phyloP scores from a whole-genome alignment of 2,113 vertebrate genomes.

The Gnathonemus longibarbis region DNA sequence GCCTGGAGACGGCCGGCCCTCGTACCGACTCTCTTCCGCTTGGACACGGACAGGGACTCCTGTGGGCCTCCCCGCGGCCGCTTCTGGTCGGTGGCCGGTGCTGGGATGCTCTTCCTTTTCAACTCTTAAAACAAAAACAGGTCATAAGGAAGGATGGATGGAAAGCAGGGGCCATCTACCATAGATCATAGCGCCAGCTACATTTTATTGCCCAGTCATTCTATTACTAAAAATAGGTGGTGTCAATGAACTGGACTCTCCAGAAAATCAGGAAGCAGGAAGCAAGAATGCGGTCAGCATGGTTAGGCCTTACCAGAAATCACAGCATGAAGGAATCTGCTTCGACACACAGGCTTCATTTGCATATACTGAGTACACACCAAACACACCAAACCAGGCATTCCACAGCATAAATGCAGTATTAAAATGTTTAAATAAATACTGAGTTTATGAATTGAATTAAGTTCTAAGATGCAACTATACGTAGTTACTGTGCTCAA shows the following conservation, averaged over 20 bases:
- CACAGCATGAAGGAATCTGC: background rate
- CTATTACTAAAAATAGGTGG: background rate
- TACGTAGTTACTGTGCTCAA: background rate
- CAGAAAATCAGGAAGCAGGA: background rate
- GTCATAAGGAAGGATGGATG: background rate
- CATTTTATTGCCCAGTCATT: background rate
- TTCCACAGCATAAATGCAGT: background rate
- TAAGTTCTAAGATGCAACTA: background rate
- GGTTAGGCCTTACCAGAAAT: background rate
- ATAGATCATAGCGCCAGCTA: background rate
- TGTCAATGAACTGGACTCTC: background rate
- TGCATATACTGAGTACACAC: background rate
- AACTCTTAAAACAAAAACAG: background rate
- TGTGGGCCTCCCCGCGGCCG: background rate
- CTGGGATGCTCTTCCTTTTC: background rate
- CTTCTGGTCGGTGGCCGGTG: background rate
- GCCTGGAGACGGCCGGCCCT: background rate
- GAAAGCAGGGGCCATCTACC: background rate
- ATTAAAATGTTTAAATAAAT: too few relatives aligned
- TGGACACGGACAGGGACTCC: background rate
- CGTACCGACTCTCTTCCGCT: conserved; percentile 17
- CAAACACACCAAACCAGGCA: background rate
- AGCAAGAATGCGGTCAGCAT: background rate
- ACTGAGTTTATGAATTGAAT: too few relatives aligned
- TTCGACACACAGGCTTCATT: background rate